phyloP scores from a whole-genome alignment of 2,888 invertebrate species.

The Nymphalis polychloros region DNA sequence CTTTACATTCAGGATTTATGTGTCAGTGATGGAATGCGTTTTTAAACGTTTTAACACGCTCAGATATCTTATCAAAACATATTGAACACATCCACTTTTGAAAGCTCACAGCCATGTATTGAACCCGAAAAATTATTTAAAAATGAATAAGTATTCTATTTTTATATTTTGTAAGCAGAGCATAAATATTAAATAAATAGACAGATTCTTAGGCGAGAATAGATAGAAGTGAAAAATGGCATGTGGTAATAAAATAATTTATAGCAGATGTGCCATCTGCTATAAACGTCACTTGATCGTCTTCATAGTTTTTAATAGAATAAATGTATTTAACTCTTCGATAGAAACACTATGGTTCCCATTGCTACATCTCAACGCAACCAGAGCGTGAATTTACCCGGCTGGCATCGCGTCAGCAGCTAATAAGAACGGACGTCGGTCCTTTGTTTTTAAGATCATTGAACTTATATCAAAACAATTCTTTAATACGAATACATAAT shows the following conservation, averaged over 20 bases:
- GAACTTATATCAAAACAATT: conserved; percentile 46
- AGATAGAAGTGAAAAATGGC: not conserved
- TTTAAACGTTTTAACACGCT: conserved; percentile 24
- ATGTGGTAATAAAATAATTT: not conserved
- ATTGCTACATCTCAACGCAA: conserved; percentile 29
- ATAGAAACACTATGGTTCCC: conserved; percentile 2
- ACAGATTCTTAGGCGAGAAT: not conserved
- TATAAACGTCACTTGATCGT: conserved; percentile 4
- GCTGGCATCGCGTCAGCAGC: conserved; percentile 43
- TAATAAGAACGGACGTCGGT: conserved; percentile 38
- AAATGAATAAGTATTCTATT: not conserved
- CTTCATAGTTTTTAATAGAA: conserved; percentile 1
- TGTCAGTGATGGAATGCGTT: conserved; percentile 27
- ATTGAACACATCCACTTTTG: conserved; percentile 23
- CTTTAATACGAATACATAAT: conserved; percentile 37
- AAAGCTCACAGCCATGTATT: conserved; percentile 7
- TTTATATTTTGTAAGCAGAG: not conserved
- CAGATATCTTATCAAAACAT: conserved; percentile 23
- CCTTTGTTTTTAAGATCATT: conserved; percentile 48
- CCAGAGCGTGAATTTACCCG: conserved; percentile 35
- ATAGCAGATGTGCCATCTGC: conserved; percentile 8
- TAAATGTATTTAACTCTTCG: not conserved
- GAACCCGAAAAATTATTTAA: not conserved
- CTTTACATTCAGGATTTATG: conserved; percentile 21
- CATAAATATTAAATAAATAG: not conserved